Percentiles rank a stretch among this genome's conserved stretches.
Conservation (phyloP, 2,113 vertebrate species). For the Harpagus bidentatus region DNA sequence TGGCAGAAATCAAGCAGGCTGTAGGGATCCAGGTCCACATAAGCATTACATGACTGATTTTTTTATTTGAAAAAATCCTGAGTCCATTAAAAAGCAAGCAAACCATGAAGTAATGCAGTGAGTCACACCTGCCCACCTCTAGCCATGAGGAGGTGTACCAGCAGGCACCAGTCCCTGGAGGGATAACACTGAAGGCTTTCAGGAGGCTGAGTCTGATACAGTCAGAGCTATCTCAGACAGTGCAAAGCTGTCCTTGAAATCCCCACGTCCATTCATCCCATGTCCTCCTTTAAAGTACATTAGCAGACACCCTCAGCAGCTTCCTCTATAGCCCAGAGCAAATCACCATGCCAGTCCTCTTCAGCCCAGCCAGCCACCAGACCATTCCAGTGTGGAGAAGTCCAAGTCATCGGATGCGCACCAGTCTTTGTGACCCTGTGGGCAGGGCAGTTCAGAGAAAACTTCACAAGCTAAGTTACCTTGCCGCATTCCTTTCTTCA, state of each 20-base stretch:
- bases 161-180: background rate
- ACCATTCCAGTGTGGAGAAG: background rate
- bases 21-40: background rate
- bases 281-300: background rate
- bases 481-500: background rate
- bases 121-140: background rate
- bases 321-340: background rate
- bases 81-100: background rate
- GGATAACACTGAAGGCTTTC: background rate
- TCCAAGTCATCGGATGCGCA: background rate
- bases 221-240: background rate
- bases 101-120: background rate
- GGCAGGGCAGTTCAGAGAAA: background rate
- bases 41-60: background rate
- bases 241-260: background rate
- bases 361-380: background rate
- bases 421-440: background rate
- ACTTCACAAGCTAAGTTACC: background rate
- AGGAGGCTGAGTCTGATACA: background rate
- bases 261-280: background rate
- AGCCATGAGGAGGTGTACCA: background rate
- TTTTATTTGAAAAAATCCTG: background rate
- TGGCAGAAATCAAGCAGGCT: background rate
- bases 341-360: background rate
- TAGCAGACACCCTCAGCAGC: background rate